Conservation (phyloP, 2,888 invertebrate genomes). For the Clostera curtula region DNA sequence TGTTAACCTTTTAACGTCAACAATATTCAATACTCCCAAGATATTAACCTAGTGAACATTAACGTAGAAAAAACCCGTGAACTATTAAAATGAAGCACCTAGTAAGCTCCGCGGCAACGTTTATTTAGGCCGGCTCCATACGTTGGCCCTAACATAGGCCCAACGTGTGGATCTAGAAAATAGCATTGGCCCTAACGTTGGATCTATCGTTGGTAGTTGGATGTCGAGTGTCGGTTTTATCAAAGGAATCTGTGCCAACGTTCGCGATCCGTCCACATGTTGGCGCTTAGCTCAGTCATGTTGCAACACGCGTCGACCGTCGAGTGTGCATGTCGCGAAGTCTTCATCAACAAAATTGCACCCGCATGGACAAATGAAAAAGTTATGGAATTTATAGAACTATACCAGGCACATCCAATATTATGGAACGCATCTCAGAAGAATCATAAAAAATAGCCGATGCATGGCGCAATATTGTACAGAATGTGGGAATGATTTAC, state of each 20-base stretch:
- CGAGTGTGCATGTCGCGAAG: conserved; percentile 8
- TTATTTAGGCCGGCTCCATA: conserved; percentile 5
- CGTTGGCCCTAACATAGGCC: conserved; percentile 5
- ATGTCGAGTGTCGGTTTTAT: conserved; percentile 10
- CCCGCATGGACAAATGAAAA: conserved; percentile 14
- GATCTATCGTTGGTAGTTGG: conserved; percentile 9
- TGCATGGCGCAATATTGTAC: conserved; percentile 14
- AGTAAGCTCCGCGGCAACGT: background rate
- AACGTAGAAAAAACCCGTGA: too few species aligned
- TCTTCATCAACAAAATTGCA: conserved; percentile 6
- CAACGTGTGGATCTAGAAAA: conserved; percentile 9
- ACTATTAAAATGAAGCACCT: too few species aligned
- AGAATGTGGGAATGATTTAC: too few species aligned
- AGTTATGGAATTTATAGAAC: conserved; percentile 10
- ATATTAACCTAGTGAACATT: too few species aligned
- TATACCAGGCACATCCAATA: conserved; percentile 14
- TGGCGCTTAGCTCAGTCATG: conserved; percentile 10
- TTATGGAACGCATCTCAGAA: conserved; percentile 11
- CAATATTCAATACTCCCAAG: too few species aligned
- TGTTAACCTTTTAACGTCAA: too few species aligned
- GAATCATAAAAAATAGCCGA: conserved; percentile 14
- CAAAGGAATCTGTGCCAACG: conserved; percentile 11
- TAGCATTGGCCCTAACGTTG: conserved; percentile 9
- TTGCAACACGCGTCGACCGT: conserved; percentile 9
- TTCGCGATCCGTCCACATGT: conserved; percentile 7